Base-by-base conservation (phyloP, 2,888 invertebrate genomes). In the Cheilosia soror region DNA sequence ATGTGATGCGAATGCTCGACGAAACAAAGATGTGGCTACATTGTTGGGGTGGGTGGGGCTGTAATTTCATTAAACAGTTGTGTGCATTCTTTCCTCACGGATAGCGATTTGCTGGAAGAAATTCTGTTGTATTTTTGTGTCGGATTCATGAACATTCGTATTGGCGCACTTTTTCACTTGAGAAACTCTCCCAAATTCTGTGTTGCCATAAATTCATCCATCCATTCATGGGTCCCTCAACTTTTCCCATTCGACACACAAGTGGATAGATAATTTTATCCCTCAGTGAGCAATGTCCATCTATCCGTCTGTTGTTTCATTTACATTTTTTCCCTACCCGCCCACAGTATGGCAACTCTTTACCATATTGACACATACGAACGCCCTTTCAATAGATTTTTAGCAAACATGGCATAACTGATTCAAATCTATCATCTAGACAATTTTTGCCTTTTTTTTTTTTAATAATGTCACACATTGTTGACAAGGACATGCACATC, bases 391-490 rank as follows among this genome's bases (percentile, higher is more conserved):
- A 53, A 72, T 62, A 31, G 62, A 53, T 53, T 72, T 72, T 72
- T 63, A 31, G 72, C 72, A 62, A 62, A 72, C 62, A 72, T 63
- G 60, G 71, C 71, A 58, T 11, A 27, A 40, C 47, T 42, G 62
- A 72, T 53, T 72, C 53, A 53, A 51, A 72, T 72, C 60, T 71
- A 71, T 71, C 60, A 58, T 15, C 44, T 47, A 15, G 15, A 47
- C 44, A 47, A 15, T 15, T 47, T 47, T 57, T 49, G 31, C 7
- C 57, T 29, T n/a, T 42, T 40, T 49, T 11, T 27, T 20, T 37
- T 20, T 37, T n/a, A n/a, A 29, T 20, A 44, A 65, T 62, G 76
- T 53, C 75, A 81, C 80, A 81, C 76, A 75, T 63, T 81, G 80
- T 81, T 75, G 68, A 81, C 75, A 75, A 57, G 75, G 49, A 62